Evolutionary conservation across 2,113 vertebrate species (phyloP).

Genomic region (Callospermophilus lateralis): DNA sequence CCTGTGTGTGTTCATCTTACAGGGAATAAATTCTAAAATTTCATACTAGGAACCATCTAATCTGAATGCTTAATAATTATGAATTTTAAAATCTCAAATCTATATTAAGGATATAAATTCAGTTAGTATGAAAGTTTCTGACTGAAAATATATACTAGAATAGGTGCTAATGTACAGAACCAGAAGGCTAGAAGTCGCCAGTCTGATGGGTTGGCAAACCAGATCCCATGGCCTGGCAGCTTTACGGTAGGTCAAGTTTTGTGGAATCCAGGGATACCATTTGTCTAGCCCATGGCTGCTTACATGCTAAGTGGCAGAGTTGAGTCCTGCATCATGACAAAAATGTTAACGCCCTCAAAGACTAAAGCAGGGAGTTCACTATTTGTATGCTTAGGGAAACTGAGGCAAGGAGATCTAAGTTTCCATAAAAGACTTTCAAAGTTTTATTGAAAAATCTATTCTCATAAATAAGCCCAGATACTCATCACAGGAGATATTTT

Average conservation of each 20-base stretch:
- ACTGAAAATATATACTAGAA: not conserved
- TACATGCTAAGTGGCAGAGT: not conserved
- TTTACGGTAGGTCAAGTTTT: not conserved
- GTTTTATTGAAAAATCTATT: conserved; percentile 6
- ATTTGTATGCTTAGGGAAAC: not conserved
- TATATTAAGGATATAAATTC: not conserved
- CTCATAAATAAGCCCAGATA: not conserved
- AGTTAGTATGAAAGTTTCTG: not conserved
- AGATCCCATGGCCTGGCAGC: not conserved
- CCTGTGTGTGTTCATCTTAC: not conserved
- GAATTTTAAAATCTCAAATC: conserved; percentile 5
- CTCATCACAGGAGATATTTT: not conserved
- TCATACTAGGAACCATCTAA: not conserved
- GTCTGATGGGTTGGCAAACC: no score
- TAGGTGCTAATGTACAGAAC: not conserved
- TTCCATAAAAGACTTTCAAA: not conserved
- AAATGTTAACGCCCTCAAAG: not conserved
- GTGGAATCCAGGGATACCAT: not conserved
- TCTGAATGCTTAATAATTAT: not conserved
- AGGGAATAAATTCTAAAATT: not conserved
- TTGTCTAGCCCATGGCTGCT: not conserved
- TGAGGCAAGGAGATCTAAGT: not conserved
- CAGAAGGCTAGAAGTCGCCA: not conserved
- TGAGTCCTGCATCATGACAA: not conserved
- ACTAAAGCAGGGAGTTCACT: not conserved